Evolutionary conservation across 2,888 invertebrate species (phyloP), one percentile per base, ranked within the genome.

Genomic region (Brachypalpus laphriformis): DNA sequence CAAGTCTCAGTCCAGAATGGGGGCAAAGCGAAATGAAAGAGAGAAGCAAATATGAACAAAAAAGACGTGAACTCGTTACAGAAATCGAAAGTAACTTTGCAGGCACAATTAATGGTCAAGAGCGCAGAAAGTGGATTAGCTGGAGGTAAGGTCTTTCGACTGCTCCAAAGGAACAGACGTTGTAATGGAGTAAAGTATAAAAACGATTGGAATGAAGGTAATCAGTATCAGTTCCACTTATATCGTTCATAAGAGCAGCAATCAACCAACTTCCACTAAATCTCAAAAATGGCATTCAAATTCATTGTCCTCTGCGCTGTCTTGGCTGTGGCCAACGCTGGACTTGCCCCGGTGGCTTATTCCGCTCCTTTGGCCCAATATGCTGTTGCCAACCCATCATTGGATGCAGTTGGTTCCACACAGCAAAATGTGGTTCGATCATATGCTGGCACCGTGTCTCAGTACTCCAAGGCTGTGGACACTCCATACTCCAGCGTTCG

Each of bases 271-370:
- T 9, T 66, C 8, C 59, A 82, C 59, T 59, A 40, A 76, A 22
- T 18, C 72, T 59, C 47, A 1, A 63, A 42, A 71, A 91, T 91
- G 91, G 90, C 90, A 68, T 91, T 91, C 87, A 90, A 93, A 94
- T 92, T 94, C 88, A 89, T 94, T 87, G 91, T 94, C 57, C 91
- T 95, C 90, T 92, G 94, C 91, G 93, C 94, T 90, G 92, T 93
- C 89, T 93, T 94, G 91, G 94, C 95, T 90, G 93, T 93, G 87
- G 95, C 94, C 90, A 93, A 94, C 88, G 95, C 95, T 82, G 95
- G 95, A 87, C 90, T 93, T 87, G 83, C 88, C 4, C 87, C 89
- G 1, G 87, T 88, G n/a, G 86, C 51, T 4, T 85, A 85, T 4
- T 56, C 87, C 1, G 88, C 89, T 66, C 88, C 89, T 14, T 28